Evolutionary conservation across 2,113 vertebrate genomes (phyloP), one percentile per base, ranked within the genome.

Genomic region (Australoheros scitulus): DNA sequence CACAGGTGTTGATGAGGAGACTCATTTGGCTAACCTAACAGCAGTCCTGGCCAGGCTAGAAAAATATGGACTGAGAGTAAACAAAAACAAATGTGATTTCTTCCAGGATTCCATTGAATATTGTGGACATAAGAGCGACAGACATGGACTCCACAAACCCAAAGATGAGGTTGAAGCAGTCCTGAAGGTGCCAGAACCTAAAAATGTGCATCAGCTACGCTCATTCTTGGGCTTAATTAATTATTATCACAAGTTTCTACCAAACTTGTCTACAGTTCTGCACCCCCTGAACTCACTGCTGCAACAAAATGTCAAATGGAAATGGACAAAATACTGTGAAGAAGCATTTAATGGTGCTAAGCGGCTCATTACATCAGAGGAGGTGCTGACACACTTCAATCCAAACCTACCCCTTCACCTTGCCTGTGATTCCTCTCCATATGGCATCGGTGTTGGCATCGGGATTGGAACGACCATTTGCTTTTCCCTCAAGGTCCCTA

Each of bases 131-230:
- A 20, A n/a, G 17, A 7, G 50, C 1, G 18, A 76, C 20, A 58
- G 17, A 11, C 72, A 76, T 9, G 13, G 57, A 4, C 17, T 32
- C 5, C 57, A 60, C 24, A 74, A 74, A 55, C n/a, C 68, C 17
- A 32, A 13, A 15, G 68, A 74, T 13, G 34, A 74, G 52, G 3
- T 34, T 0, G 56, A 58, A 58, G 56, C n/a, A 14, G 56, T 58
- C 56, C 56, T 26, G 22, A 24, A 58, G 22, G 22, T n/a, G 13
- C 2, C 22, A 2, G 0, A 58, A 0, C 56, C 56, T 58, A 58
- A 58, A 24, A 58, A 58, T 58, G 11, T 58, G 56, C 24, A n/a
- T 57, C 56, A 24, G 1, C n/a, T 3, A 57, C n/a, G n/a, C 0
- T 58, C 56, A 24, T 58, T 4, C 36, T 36, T 36, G 7, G 36